Evolutionary conservation across 2,888 invertebrate genomes (phyloP), one percentile per base, ranked within the genome.

Genomic region (Willowsia nigromaculata): DNA sequence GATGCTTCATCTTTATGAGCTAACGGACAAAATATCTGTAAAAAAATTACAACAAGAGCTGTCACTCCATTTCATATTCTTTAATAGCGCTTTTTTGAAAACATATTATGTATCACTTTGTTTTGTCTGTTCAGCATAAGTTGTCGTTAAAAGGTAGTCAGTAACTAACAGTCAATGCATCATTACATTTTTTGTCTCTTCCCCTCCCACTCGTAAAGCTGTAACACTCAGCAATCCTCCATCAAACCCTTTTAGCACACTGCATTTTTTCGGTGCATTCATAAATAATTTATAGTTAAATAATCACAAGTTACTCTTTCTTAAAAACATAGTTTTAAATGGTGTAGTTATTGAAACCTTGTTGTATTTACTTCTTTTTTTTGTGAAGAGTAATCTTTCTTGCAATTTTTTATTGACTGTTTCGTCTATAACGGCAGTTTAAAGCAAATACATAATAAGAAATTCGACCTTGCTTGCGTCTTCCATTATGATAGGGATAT

Each of bases 141-240:
- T 53, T n/a, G 15, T 3, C n/a, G 53, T 53, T 15, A 53, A 53
- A 53, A 18, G 18, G 18, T 18, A 53, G 18, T 53, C 53, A 53
- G 37, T 37, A 18, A 50, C 7, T 11, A n/a, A n/a, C 50, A 50
- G 50, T 50, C 53, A 53, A 53, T 6, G n/a, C 53, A 18, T 53
- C n/a, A 53, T 53, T 5, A 53, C 18, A 18, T 9, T 53, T 53
- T 56, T 25, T 1, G 9, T 25, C 56, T 4, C 56, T 78, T 56
- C 37, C 18, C 80, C 80, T 59, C 80, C 80, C 80, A 59, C 56
- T 81, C 80, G 59, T 81, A 81, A 81, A 81, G 15, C 25, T 56
- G 25, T 1, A 9, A 56, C n/a, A 56, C n/a, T 9, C 4, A 25
- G 56, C 22, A 37, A 5, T n/a, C n/a, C n/a, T n/a, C n/a, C n/a